Evolutionary conservation across 2,797 vertebrate species (phyloP).

Genomic region (Argyrosomus regius): DNA sequence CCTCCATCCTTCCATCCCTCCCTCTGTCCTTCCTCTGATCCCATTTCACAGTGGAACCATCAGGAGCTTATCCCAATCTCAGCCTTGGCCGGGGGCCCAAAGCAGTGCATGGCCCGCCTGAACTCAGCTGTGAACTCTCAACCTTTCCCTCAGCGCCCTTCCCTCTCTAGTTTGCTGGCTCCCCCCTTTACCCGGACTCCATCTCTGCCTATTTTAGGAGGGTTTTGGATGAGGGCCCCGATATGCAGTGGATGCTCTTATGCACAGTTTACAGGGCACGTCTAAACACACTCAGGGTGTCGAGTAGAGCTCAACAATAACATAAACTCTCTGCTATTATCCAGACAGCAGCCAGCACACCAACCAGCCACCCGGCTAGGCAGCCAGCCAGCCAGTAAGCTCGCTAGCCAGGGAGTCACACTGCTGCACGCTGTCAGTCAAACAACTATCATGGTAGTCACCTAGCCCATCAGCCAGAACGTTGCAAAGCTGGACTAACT

Average conservation of each 20-base stretch:
- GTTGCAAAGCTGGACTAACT: conserved; percentile 38
- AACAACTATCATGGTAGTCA: conserved; percentile 34
- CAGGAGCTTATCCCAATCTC: conserved; percentile 82
- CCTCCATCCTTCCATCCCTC: conserved; percentile 55
- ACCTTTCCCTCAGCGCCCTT: conserved; percentile 69
- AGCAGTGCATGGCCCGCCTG: conserved; percentile 65
- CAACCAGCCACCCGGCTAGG: conserved; percentile 42
- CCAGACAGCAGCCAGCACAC: conserved; percentile 51
- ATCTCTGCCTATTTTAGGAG: conserved; percentile 69
- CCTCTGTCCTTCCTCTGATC: conserved; percentile 77
- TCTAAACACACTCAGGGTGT: conserved; percentile 71
- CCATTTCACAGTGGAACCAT: conserved; percentile 80
- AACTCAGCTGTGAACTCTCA: conserved; percentile 80
- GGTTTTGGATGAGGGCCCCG: conserved; percentile 52
- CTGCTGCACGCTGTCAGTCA: conserved; percentile 48
- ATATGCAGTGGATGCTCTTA: conserved; percentile 65
- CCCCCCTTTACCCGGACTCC: conserved; percentile 41
- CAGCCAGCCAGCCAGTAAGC: conserved; percentile 37
- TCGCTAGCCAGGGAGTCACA: conserved; percentile 40
- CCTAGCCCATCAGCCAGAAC: conserved; percentile 18
- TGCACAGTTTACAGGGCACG: conserved; percentile 71
- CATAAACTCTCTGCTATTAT: conserved; percentile 68
- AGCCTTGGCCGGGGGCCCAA: conserved; percentile 72
- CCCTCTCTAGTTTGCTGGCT: conserved; percentile 51
- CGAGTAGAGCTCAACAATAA: conserved; percentile 67